These are phyloP conservation scores for Himantopus leucocephalus DNA, from an alignment of 2,113 vertebrate genomes.

Conservation along the genomic window DNA sequence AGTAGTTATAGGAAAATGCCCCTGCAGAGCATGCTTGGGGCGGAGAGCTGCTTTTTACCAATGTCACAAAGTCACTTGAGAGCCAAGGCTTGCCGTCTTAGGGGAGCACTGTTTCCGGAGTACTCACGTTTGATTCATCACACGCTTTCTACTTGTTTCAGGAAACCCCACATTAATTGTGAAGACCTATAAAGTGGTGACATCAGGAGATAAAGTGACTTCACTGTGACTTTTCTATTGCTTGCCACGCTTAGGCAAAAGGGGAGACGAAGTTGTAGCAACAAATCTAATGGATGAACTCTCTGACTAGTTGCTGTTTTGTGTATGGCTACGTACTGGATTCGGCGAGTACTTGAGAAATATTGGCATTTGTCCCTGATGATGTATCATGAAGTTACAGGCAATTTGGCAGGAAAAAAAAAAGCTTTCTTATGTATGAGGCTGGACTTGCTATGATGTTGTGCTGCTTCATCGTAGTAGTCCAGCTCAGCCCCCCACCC, in stretches of 20 bases:
- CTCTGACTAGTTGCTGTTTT: neutral
- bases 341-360: neutral
- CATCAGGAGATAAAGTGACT: conserved; percentile 10
- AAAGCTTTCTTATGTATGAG: neutral
- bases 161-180: neutral
- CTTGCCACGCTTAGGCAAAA: neutral
- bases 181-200: neutral
- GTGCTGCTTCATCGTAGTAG: neutral
- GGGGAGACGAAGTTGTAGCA: neutral
- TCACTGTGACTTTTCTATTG: neutral
- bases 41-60: neutral
- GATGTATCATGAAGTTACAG: conserved; percentile 1
- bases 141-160: neutral
- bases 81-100: neutral
- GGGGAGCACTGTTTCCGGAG: neutral
- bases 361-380: conserved; percentile 17
- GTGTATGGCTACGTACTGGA: neutral
- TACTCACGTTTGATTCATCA: neutral
- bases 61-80: neutral
- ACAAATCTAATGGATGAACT: neutral
- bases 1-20: neutral
- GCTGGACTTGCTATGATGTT: neutral
- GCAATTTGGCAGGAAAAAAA: neutral
- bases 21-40: neutral
- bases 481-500: neutral